A percentile compares a stretch with the other conserved stretches of the same genome.
phyloP scores from a whole-genome alignment of 2,888 invertebrate species.

The Megalurothrips usitatus region DNA sequence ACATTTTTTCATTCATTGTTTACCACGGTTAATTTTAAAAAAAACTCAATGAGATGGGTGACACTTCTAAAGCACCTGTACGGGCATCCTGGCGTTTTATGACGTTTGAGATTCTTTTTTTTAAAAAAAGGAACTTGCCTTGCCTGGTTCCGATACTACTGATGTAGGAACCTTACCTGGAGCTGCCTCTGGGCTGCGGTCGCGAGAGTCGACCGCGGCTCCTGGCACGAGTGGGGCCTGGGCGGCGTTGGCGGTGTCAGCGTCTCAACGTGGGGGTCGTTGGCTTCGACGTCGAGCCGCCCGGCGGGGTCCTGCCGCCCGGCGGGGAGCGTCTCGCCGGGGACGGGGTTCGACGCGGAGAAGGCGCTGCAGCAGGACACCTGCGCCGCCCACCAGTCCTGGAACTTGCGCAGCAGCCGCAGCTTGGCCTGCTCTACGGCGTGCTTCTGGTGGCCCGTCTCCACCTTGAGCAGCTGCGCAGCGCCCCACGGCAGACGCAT shows the following conservation, averaged over 20 bases:
- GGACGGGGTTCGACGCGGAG: background rate
- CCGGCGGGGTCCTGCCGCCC: background rate
- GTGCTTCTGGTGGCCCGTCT: slow-evolving; percentile 42
- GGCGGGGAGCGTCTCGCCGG: background rate
- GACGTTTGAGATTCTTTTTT: too few relatives aligned
- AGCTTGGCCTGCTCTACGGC: slow-evolving; percentile 42
- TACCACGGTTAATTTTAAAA: too few relatives aligned
- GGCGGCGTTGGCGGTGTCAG: background rate
- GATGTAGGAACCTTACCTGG: too few relatives aligned
- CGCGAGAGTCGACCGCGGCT: background rate
- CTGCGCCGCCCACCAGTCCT: slow-evolving; percentile 31
- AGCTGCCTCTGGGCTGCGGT: background rate
- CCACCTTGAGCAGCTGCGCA: slow-evolving; percentile 40
- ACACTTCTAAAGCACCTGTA: too few relatives aligned
- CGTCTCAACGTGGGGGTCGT: background rate
- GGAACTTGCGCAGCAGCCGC: slow-evolving; percentile 36
- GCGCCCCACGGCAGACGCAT: too few relatives aligned
- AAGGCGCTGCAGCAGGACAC: background rate
- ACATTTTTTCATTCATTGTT: too few relatives aligned
- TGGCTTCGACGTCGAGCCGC: background rate
- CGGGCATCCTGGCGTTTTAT: too few relatives aligned
- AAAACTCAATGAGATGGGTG: too few relatives aligned
- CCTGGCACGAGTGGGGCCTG: background rate
- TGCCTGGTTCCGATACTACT: too few relatives aligned
- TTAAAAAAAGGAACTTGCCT: too few relatives aligned